Percentiles rank a stretch among this genome's conserved stretches.
phyloP scores from a whole-genome alignment of 2,797 vertebrate genomes.

The Eospalax fontanierii region DNA sequence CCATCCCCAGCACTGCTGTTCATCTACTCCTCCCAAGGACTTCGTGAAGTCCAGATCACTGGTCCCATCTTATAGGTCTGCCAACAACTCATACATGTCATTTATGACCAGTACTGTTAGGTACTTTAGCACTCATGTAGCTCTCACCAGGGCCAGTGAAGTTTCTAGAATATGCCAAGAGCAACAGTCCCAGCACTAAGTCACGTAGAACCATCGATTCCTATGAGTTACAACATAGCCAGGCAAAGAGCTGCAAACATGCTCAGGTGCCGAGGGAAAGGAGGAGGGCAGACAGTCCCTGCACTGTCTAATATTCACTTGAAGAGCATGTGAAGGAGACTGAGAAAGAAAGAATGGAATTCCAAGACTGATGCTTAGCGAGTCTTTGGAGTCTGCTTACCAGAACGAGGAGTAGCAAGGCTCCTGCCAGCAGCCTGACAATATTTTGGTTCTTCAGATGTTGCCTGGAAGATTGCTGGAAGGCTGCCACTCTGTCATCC shows the following conservation, averaged over 20 bases:
- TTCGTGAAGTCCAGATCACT: not conserved
- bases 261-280: not conserved
- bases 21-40: constrained; percentile 7
- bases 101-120: not conserved
- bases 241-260: not conserved
- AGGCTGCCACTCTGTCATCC: not conserved
- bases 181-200: constrained; percentile 4
- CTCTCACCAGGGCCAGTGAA: not conserved
- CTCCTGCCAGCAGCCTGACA: not conserved
- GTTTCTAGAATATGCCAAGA: constrained; percentile 69
- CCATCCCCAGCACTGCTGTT: not conserved
- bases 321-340: not conserved
- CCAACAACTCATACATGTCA: not conserved
- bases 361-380: constrained; percentile 23
- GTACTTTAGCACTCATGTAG: not conserved
- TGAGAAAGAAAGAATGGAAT: not conserved
- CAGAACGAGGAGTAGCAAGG: not conserved
- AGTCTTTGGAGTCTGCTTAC: not conserved
- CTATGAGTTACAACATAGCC: not conserved
- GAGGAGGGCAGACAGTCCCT: not conserved
- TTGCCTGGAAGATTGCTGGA: not conserved
- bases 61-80: constrained; percentile 58
- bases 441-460: not conserved
- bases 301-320: too few species aligned
- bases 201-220: not conserved